Conservation (phyloP, 2,797 vertebrate species). For the Clarias pachynema region DNA sequence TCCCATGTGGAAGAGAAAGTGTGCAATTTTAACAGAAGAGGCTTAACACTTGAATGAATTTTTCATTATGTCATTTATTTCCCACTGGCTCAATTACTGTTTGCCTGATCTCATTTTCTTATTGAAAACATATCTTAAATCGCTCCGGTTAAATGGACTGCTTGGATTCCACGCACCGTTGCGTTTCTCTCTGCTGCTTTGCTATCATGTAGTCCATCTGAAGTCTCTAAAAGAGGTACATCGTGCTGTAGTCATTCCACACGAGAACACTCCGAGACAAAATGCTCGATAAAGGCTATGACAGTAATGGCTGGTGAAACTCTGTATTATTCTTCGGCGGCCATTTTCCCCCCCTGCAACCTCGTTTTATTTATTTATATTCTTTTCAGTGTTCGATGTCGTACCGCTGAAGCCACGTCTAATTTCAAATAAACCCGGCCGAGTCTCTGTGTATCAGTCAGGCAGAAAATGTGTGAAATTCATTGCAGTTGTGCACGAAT, state of each 20-base stretch:
- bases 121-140: conserved; percentile 23
- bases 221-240: conserved; percentile 42
- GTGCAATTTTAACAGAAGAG: conserved; percentile 1
- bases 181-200: conserved; percentile 19
- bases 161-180: conserved; percentile 20
- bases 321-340: conserved; percentile 41
- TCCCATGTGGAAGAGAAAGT: conserved; percentile 12
- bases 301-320: conserved; percentile 48
- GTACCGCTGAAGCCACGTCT: conserved; percentile 25
- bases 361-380: conserved; percentile 2
- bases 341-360: conserved; percentile 24
- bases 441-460: conserved; percentile 35
- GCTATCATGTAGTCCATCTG: conserved; percentile 37
- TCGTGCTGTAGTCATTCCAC: conserved; percentile 41
- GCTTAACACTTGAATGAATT: not conserved
- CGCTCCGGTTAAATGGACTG: not conserved
- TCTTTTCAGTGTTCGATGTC: conserved; percentile 40
- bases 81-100: conserved; percentile 14
- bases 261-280: conserved; percentile 38
- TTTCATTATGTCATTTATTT: conserved; percentile 7
- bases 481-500: conserved; percentile 9
- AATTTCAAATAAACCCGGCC: conserved; percentile 44
- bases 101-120: conserved; percentile 33
- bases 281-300: conserved; percentile 47
- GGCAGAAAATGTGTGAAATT: conserved; percentile 29